Conservation (phyloP, 1,140 invertebrate species). For the Philotrypesis tridentata region DNA sequence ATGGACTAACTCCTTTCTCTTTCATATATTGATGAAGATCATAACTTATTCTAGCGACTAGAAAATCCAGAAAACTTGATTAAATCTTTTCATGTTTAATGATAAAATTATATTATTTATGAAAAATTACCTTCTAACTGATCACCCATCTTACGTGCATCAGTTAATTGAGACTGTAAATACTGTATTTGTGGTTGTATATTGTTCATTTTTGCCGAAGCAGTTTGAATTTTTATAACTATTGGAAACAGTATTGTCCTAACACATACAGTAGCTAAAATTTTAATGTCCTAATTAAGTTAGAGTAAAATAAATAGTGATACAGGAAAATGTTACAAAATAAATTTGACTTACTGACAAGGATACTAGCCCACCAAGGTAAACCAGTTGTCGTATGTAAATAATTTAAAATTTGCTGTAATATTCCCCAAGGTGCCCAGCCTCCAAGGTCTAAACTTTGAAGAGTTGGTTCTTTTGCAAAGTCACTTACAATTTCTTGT, state of each 20-base stretch:
- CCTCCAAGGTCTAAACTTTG: slow-evolving; percentile 86
- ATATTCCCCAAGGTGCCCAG: slow-evolving; percentile 84
- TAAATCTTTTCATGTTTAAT: background rate
- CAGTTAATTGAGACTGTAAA: slow-evolving; percentile 87
- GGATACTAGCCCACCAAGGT: slow-evolving; percentile 94
- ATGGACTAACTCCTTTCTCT: slow-evolving; percentile 85
- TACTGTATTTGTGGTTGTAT: slow-evolving; percentile 86
- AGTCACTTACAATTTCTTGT: slow-evolving; percentile 69
- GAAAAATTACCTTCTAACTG: slow-evolving; percentile 78
- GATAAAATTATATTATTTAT: background rate
- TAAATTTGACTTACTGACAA: slow-evolving; percentile 75
- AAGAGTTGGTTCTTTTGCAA: slow-evolving; percentile 84
- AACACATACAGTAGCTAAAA: slow-evolving; percentile 83
- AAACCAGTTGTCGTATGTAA: slow-evolving; percentile 84
- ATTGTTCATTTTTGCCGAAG: slow-evolving; percentile 86
- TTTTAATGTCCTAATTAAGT: background rate
- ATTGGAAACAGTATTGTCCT: slow-evolving; percentile 87
- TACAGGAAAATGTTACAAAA: slow-evolving; percentile 22
- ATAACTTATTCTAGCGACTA: slow-evolving; percentile 80
- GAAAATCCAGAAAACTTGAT: slow-evolving; percentile 53
- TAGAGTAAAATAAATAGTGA: background rate
- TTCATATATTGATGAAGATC: slow-evolving; percentile 89
- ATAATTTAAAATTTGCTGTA: slow-evolving; percentile 87
- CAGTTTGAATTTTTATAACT: slow-evolving; percentile 85
- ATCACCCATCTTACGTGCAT: slow-evolving; percentile 87